phyloP scores from a whole-genome alignment of 2,888 invertebrate species.

The Mechanitis messenoides region DNA sequence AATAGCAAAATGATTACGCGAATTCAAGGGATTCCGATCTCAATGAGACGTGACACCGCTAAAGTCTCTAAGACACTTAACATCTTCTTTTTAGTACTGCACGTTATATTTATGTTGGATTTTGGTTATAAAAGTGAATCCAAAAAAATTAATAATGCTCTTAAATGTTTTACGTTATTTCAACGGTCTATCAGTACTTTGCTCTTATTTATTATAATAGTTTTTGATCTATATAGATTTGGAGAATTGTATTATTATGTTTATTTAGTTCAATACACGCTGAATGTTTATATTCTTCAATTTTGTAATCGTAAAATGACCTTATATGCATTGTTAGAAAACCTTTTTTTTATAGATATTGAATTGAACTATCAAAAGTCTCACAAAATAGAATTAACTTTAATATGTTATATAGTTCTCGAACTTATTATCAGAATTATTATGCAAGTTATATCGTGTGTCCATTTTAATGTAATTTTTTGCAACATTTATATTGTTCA shows the following conservation, averaged over 20 bases:
- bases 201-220: neutral
- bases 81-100: conserved; percentile 12
- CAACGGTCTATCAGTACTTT: neutral
- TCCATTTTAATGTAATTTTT: neutral
- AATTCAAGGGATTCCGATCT: neutral
- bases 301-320: conserved; percentile 4
- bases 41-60: conserved; percentile 1
- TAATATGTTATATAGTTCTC: conserved; percentile 1
- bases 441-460: neutral
- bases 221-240: neutral
- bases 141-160: neutral
- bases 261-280: conserved; percentile 1
- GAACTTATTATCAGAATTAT: neutral
- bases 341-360: conserved; percentile 5
- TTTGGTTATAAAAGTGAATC: conserved; percentile 14
- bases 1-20: neutral
- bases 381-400: conserved; percentile 2
- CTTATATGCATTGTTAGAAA: conserved; percentile 3
- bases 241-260: neutral
- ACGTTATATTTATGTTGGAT: conserved; percentile 12
- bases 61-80: conserved; percentile 4
- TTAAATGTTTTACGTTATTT: conserved; percentile 7
- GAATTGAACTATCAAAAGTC: conserved; percentile 2
- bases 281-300: conserved; percentile 5
- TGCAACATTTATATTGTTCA: neutral